Evolutionary conservation across 2,113 vertebrate species (phyloP), one percentile per base, ranked within the genome.

Genomic region (Smithornis capensis): DNA sequence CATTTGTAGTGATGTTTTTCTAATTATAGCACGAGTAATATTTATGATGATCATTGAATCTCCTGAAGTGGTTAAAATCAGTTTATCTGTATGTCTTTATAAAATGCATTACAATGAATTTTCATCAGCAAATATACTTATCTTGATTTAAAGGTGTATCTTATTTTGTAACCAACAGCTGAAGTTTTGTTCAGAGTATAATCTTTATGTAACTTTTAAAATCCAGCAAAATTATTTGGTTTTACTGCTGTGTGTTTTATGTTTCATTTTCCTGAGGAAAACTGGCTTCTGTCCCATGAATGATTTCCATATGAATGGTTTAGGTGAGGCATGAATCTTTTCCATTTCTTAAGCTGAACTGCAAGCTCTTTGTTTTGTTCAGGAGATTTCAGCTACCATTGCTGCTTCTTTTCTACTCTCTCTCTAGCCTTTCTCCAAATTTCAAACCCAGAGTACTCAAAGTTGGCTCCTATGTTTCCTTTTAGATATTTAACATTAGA

Each of bases 181-280:
- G 57, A 85, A 60, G 25, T 40, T 91, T 63, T 82, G 18, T 84
- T 84, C 25, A 22, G 18, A 70, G 10, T 60, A 25, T 60, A 28
- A 65, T 68, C 31, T 79, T 52, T 5, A 0, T 68, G 31, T 76
- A 73, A 42, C 60, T 82, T 52, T 71, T 67, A 40, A 69, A 84
- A 78, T 75, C 7, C 10, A 29, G 9, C 19, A 69, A 25, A 93
- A 60, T 71, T 80, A 12, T 57, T 90, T 85, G 15, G 5, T 59
- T 75, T 86, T 78, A 45, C 13, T 70, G 15, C 33, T 81, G 8
- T 50, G 37, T 42, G 14, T 67, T 95, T 93, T 47, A 13, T 77
- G 42, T 89, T 95, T 44, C 21, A n/a, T 94, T 94, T 82, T 69
- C 40, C 25, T 79, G 62, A 85, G 67, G 62, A 87, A 76, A 90